Base-by-base conservation (phyloP, 2,888 invertebrate genomes). In the Stenoptilia bipunctidactyla region DNA sequence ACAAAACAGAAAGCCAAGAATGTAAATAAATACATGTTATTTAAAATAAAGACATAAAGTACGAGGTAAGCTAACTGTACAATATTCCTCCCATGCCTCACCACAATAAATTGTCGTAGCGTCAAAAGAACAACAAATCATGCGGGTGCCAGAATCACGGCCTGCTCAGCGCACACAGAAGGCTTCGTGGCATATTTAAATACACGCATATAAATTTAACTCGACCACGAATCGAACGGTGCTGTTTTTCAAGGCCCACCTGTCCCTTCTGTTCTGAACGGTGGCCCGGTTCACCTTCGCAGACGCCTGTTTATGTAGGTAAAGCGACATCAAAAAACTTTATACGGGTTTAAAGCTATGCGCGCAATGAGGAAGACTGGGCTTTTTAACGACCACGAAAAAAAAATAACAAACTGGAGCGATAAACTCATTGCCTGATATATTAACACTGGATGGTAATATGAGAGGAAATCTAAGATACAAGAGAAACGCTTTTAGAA, bases 211-310 rank as follows among this genome's bases (percentile, higher is more conserved):
- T 12, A 10, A 20, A 20, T 20, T 30, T 4, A 8, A 30, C 12
- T 30, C 30, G 12, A n/a, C 12, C 9, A 30, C 2, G 30, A 30
- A 30, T 30, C 30, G 30, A 30, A 30, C 12, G 30, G 9, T 49
- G 30, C 9, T 10, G 30, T 30, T 49, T n/a, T 57, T 69, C 74
- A 76, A 74, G 75, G 68, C 51, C 63, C 61, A 59, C 62, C 58
- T 65, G 72, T 66, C 65, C 70, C 68, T 74, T 71, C 63, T 58
- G 57, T 58, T 66, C 57, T 57, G 56, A 58, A 63, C 58, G 50
- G 52, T 52, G 65, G 65, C 72, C 61, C 48, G 20, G 75, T 72
- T 77, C 52, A 56, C 73, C 74, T 75, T 65, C 55, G 70, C 65
- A 66, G 49, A 56, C 58, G 59, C 66, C 57, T 75, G 64, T 66